phyloP scores from a whole-genome alignment of 2,113 vertebrate species.

The Cyprinodon brontotheroides region DNA sequence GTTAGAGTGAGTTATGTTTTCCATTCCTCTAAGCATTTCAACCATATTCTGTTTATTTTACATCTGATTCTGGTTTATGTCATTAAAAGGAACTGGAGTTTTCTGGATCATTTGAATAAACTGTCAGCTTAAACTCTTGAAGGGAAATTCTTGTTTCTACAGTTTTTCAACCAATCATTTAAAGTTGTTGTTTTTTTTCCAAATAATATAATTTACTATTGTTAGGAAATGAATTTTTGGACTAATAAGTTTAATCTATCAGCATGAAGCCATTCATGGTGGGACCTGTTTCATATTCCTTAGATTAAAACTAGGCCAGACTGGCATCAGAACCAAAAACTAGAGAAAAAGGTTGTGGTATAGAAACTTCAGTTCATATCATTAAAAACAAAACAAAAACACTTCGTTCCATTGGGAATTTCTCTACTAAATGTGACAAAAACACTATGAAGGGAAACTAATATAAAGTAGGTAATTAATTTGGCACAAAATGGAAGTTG shows the following conservation, averaged over 20 bases:
- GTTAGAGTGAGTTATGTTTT: neutral
- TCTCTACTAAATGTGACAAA: too few relatives aligned
- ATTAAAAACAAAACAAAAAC: too few relatives aligned
- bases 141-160: neutral
- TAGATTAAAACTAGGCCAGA: too few relatives aligned
- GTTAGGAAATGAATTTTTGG: neutral
- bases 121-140: neutral
- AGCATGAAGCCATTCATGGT: neutral
- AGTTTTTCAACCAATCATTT: neutral
- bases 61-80: neutral
- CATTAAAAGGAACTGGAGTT: neutral
- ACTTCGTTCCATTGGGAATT: too few relatives aligned
- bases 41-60: neutral
- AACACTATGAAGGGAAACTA: too few relatives aligned
- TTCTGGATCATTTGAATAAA: neutral
- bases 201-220: neutral
- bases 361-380: too few relatives aligned
- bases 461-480: too few relatives aligned
- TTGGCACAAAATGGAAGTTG: too few relatives aligned
- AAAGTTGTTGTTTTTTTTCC: too few relatives aligned
- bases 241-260: neutral
- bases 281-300: neutral
- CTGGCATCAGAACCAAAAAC: too few relatives aligned
- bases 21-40: neutral
- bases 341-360: too few relatives aligned